These are phyloP conservation scores for Neomicropteryx cornuta DNA, from an alignment of 1,140 invertebrate genomes.

Conservation along the genomic window DNA sequence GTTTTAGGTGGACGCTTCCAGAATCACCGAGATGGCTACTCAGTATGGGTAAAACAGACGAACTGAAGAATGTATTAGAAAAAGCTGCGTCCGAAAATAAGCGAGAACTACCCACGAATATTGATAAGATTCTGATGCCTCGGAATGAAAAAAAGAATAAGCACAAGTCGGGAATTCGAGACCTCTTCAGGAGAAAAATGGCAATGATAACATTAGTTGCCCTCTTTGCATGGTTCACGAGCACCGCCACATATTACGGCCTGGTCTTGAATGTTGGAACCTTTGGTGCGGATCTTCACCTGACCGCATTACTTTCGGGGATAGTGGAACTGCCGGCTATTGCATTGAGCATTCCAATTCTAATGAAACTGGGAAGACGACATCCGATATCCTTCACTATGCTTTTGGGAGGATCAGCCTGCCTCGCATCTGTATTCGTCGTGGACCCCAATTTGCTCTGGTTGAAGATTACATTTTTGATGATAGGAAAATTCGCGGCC, in stretches of 20 bases:
- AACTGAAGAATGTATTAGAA: conserved; percentile 56
- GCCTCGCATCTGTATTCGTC: conserved; percentile 44
- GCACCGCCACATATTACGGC: conserved; percentile 63
- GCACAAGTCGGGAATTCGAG: conserved; percentile 40
- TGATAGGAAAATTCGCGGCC: conserved; percentile 58
- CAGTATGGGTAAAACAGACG: conserved; percentile 55
- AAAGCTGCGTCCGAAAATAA: conserved; percentile 56
- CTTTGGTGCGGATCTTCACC: conserved; percentile 57
- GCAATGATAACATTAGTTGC: conserved; percentile 54
- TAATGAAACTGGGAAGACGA: conserved; percentile 55
- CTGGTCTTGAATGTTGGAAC: conserved; percentile 58
- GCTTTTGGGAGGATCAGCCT: conserved; percentile 50
- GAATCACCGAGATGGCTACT: conserved; percentile 80
- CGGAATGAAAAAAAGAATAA: conserved; percentile 24
- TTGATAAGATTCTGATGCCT: conserved; percentile 48
- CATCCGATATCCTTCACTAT: conserved; percentile 53
- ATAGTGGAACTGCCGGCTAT: conserved; percentile 62
- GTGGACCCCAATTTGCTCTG: conserved; percentile 37
- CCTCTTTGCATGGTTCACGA: conserved; percentile 58
- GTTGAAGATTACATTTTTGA: conserved; percentile 48
- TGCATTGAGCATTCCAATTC: conserved; percentile 55
- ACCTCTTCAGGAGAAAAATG: conserved; percentile 49
- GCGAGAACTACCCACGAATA: conserved; percentile 43
- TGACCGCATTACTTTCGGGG: conserved; percentile 55
- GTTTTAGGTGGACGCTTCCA: conserved; percentile 58